These are phyloP conservation scores for Solenopsis fugax DNA, from an alignment of 1,140 invertebrate genomes.

Conservation along the genomic window DNA sequence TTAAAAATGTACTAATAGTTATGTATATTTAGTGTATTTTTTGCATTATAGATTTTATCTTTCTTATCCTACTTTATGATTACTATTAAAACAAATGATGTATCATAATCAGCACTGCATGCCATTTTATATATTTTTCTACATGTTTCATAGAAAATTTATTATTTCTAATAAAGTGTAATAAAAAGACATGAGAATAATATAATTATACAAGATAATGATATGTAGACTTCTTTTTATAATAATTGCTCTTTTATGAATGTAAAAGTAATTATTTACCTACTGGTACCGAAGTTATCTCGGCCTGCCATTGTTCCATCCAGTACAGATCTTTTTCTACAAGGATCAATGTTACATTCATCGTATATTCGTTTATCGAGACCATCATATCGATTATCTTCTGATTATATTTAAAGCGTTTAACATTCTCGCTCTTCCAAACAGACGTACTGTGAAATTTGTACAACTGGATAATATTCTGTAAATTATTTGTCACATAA, in stretches of 20 bases:
- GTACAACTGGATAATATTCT: slow-evolving; percentile 71
- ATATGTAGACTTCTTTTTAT: neutral
- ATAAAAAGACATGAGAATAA: neutral
- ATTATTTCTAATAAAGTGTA: neutral
- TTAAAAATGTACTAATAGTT: no score
- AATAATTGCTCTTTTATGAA: neutral
- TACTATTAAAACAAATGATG: no score
- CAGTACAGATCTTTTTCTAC: slow-evolving; percentile 40
- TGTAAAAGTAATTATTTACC: slow-evolving; percentile 17
- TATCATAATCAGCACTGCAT: no score
- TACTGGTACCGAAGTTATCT: slow-evolving; percentile 58
- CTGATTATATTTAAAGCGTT: slow-evolving; percentile 1
- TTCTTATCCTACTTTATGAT: no score
- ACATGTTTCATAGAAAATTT: neutral
- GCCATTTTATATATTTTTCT: neutral
- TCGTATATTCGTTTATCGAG: slow-evolving; percentile 7
- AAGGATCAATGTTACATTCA: slow-evolving; percentile 65
- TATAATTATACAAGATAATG: neutral
- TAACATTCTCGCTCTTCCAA: slow-evolving; percentile 37
- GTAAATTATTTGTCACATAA: slow-evolving; percentile 15
- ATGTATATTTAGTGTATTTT: no score
- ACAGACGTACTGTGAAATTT: slow-evolving; percentile 67
- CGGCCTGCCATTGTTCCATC: slow-evolving; percentile 66
- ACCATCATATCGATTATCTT: slow-evolving; percentile 67
- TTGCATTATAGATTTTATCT: no score